These are phyloP conservation scores for Theocolax elegans DNA, from an alignment of 1,140 invertebrate species.

Conservation along the genomic window DNA sequence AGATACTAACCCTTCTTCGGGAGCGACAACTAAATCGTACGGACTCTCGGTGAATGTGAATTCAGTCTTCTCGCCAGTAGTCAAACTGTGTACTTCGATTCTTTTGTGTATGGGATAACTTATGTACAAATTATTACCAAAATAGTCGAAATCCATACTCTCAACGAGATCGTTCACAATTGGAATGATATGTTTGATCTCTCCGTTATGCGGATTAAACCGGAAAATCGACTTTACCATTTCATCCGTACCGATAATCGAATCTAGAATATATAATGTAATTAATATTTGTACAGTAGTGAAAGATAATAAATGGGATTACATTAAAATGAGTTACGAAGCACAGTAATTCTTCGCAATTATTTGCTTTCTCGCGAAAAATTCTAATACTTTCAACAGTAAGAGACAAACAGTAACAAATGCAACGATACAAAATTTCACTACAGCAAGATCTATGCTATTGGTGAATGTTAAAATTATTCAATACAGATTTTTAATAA, in stretches of 20 bases:
- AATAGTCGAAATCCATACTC: constrained; percentile 76
- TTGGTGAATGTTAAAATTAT: too few relatives aligned
- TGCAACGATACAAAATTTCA: too few relatives aligned
- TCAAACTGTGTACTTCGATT: constrained; percentile 72
- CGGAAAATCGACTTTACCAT: constrained; percentile 48
- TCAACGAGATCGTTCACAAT: constrained; percentile 69
- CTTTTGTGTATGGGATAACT: constrained; percentile 69
- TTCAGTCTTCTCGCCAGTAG: constrained; percentile 68
- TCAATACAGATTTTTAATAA: too few relatives aligned
- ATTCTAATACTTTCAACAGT: too few relatives aligned
- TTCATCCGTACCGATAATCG: constrained; percentile 44
- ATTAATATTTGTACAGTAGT: too few relatives aligned
- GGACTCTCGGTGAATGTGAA: constrained; percentile 70
- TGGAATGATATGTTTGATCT: constrained; percentile 58
- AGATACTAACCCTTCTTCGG: constrained; percentile 73
- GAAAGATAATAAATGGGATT: too few relatives aligned
- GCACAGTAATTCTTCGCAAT: too few relatives aligned
- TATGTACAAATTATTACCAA: constrained; percentile 76
- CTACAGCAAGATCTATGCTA: too few relatives aligned
- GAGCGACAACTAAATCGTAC: constrained; percentile 71
- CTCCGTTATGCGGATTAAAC: constrained; percentile 58
- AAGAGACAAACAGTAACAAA: too few relatives aligned
- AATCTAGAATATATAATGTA: constrained; percentile 42
- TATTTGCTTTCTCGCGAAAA: too few relatives aligned
- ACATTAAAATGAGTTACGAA: too few relatives aligned